phyloP scores from a whole-genome alignment of 2,797 vertebrate genomes.

The Pogoniulus pusillus region DNA sequence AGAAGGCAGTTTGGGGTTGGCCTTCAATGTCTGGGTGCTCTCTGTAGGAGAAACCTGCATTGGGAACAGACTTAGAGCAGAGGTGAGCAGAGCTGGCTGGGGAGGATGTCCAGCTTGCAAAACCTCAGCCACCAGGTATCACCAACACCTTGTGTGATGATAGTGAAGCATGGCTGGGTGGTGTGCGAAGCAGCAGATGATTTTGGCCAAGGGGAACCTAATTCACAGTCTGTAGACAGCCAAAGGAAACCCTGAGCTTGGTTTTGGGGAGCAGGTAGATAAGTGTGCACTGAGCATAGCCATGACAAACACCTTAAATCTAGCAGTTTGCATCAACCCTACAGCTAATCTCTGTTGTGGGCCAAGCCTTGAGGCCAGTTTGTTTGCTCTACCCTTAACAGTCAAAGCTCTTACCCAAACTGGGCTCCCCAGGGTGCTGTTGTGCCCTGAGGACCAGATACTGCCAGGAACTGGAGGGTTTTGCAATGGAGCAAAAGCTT shows the following conservation, averaged over 20 bases:
- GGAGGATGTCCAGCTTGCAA: not conserved
- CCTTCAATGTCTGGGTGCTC: not conserved
- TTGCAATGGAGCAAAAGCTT: not conserved
- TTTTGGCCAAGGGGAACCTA: not conserved
- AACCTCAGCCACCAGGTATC: accelerated
- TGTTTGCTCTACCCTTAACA: not conserved
- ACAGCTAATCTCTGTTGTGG: not conserved
- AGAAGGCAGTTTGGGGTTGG: not conserved
- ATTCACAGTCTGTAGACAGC: accelerated
- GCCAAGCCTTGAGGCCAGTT: not conserved
- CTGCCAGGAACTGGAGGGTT: not conserved
- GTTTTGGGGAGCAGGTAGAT: not conserved
- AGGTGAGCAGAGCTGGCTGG: not conserved
- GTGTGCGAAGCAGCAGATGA: not conserved
- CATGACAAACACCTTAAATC: accelerated
- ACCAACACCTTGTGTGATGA: accelerated
- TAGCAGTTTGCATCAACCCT: not conserved
- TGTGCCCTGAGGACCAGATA: not conserved
- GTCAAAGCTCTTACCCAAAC: not conserved
- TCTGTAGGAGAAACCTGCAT: not conserved
- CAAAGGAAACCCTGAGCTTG: not conserved
- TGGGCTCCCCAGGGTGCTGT: not conserved
- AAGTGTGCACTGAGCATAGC: not conserved
- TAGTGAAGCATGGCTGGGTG: accelerated
- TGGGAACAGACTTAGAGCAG: not conserved